phyloP scores from a whole-genome alignment of 2,113 vertebrate genomes.

The Passer domesticus region DNA sequence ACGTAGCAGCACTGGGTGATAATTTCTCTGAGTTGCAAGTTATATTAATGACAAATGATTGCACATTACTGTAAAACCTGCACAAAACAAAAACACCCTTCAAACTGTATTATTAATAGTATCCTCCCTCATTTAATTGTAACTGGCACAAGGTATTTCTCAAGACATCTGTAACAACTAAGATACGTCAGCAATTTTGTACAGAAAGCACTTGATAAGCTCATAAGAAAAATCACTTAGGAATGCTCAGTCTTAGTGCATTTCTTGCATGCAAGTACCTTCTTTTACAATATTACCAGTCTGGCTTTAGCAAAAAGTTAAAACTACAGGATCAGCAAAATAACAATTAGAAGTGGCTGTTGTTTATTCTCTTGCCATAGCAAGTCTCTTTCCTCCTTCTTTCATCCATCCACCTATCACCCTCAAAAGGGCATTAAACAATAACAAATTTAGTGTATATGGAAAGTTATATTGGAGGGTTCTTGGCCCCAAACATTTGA shows the following conservation, averaged over 20 bases:
- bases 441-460: not conserved
- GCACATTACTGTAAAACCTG: not conserved
- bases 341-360: not conserved
- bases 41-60: not conserved
- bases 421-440: not conserved
- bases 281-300: not conserved
- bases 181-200: not conserved
- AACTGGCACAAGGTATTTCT: not conserved
- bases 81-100: not conserved
- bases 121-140: not conserved
- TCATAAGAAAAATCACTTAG: not conserved
- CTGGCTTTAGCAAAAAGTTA: not conserved
- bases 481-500: not conserved
- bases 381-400: not conserved
- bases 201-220: not conserved
- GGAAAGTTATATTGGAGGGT: not conserved
- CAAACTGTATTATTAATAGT: not conserved
- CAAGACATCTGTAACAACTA: not conserved
- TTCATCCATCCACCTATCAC: not conserved
- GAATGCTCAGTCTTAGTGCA: not conserved
- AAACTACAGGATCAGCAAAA: not conserved
- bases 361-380: not conserved
- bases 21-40: not conserved
- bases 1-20: not conserved
- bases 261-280: not conserved